Percentiles rank a stretch among this genome's conserved stretches.
Evolutionary conservation across 2,888 invertebrate species (phyloP).

Genomic region (Galerucella pusilla): DNA sequence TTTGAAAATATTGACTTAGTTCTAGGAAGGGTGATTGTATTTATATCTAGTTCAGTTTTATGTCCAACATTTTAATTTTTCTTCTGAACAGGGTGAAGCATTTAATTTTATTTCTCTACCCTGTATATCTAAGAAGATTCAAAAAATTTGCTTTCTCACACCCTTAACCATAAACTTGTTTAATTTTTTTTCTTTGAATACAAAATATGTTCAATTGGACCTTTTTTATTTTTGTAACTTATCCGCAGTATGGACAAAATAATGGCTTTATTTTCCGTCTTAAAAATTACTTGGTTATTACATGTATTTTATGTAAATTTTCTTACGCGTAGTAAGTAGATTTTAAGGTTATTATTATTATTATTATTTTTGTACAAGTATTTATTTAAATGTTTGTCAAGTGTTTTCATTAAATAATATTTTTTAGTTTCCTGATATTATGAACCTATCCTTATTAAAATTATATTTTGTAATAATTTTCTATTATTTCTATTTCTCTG

Average conservation of each 20-base stretch:
- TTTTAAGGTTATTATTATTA: slow-evolving; percentile 46
- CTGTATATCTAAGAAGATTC: not conserved
- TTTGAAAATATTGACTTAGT: too few relatives aligned
- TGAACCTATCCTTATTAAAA: slow-evolving; percentile 40
- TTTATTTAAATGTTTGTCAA: slow-evolving; percentile 51
- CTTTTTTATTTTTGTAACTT: not conserved
- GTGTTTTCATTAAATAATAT: slow-evolving; percentile 41
- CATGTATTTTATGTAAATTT: slow-evolving; percentile 39
- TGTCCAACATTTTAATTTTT: too few relatives aligned
- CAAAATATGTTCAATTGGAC: too few relatives aligned
- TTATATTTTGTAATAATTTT: slow-evolving; percentile 56
- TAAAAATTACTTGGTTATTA: not conserved
- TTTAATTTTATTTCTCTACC: not conserved
- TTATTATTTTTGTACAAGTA: slow-evolving; percentile 56
- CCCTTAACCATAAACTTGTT: too few relatives aligned
- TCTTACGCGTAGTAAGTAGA: slow-evolving; percentile 38
- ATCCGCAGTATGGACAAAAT: not conserved
- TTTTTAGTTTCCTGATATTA: slow-evolving; percentile 47
- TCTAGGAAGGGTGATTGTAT: too few relatives aligned
- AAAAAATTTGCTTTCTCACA: not conserved
- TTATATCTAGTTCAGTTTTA: too few relatives aligned
- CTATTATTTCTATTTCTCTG: slow-evolving; percentile 55
- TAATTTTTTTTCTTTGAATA: too few relatives aligned
- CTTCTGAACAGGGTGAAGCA: not conserved
- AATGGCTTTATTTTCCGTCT: not conserved